These are phyloP conservation scores for Limnephilus rhombicus DNA, from an alignment of 2,888 invertebrate genomes.

Conservation along the genomic window DNA sequence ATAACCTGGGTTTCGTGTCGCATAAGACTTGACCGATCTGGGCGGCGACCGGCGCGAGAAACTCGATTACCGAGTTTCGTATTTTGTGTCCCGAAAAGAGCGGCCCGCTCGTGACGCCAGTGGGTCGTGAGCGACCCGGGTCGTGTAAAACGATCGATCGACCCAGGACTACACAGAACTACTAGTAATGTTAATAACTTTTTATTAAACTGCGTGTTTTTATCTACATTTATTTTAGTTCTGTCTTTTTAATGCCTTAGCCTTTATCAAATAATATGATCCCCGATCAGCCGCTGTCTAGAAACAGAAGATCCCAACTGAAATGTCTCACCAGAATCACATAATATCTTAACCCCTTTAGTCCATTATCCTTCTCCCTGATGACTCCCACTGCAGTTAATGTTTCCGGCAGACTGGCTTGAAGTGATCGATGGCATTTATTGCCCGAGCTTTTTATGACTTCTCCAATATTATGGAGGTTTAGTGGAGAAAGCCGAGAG, in stretches of 20 bases:
- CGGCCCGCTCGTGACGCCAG: no score
- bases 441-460: slow-evolving; percentile 28
- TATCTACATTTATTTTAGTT: background rate
- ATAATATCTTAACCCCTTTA: slow-evolving; percentile 5
- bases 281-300: background rate
- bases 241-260: background rate
- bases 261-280: background rate
- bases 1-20: no score
- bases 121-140: no score
- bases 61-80: no score
- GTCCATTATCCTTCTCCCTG: slow-evolving; percentile 32
- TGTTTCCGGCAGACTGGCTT: slow-evolving; percentile 40
- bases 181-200: background rate
- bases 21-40: no score
- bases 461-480: slow-evolving; percentile 1
- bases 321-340: slow-evolving; percentile 23
- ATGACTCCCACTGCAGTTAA: slow-evolving; percentile 35
- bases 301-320: background rate
- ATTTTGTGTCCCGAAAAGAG: no score
- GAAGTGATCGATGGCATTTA: slow-evolving; percentile 48
- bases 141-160: no score
- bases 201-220: background rate
- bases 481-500: background rate
- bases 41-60: no score
- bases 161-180: no score